Percentiles rank a stretch among this genome's conserved stretches.
Evolutionary conservation across 2,888 invertebrate species (phyloP).

Genomic region (Eulithis testata): DNA sequence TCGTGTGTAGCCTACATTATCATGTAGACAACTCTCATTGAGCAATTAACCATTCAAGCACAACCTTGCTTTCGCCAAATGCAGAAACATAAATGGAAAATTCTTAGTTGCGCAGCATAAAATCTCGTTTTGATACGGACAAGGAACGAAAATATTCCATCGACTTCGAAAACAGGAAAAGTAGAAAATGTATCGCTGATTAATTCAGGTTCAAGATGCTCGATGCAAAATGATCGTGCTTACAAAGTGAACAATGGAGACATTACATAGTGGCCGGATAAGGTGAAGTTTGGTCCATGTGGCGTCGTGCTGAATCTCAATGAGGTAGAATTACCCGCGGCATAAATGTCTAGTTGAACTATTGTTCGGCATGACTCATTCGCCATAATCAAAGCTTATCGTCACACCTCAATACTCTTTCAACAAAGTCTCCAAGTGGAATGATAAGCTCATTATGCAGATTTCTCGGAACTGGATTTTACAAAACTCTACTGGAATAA

Average conservation of each 20-base stretch:
- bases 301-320: constrained; percentile 75
- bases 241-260: constrained; percentile 78
- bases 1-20: constrained; percentile 61
- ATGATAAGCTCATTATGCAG: constrained; percentile 24
- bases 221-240: constrained; percentile 57
- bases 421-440: constrained; percentile 20
- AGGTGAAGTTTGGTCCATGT: constrained; percentile 70
- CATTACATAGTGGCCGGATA: constrained; percentile 76
- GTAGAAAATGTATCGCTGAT: constrained; percentile 24
- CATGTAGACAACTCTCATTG: constrained; percentile 55
- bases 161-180: constrained; percentile 21
- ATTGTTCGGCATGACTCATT: constrained; percentile 65
- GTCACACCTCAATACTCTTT: constrained; percentile 46
- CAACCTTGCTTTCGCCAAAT: constrained; percentile 62
- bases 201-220: constrained; percentile 41
- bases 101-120: constrained; percentile 44
- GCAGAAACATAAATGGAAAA: constrained; percentile 50
- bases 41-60: constrained; percentile 65
- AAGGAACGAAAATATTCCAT: constrained; percentile 18
- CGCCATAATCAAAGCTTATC: constrained; percentile 60
- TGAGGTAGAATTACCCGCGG: constrained; percentile 60
- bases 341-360: constrained; percentile 61
- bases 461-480: constrained; percentile 17
- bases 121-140: constrained; percentile 44
- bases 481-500: not conserved